Evolutionary conservation across 1,140 invertebrate species (phyloP), one percentile per base, ranked within the genome.

Genomic region (Nephila pilipes): DNA sequence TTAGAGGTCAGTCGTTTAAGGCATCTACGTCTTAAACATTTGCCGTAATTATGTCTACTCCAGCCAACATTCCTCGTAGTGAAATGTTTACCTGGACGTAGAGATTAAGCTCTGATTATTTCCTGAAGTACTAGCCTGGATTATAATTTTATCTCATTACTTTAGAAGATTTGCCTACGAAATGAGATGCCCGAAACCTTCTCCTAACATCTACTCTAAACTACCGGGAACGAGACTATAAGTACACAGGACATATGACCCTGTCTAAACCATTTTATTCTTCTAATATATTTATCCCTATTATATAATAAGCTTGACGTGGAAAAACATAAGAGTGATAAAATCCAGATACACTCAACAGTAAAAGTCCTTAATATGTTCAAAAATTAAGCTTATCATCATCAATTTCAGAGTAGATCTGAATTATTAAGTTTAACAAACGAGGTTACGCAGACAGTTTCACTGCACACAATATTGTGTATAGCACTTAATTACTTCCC

Each of bases 351-450:
- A 58, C 69, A 63, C 81, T 57, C 81, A 85, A 58, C 80, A 85
- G 60, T 92, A 85, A 91, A 83, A 69, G 81, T 54, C 80, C 89
- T 63, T 83, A 91, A 83, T 91, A 46, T 58, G 60, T 54, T 91
- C 89, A 91, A 91, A 91, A 91, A 91, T 92, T 85, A 92, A 85
- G 81, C 90, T 69, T 85, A 85, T 85, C 60, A 85, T 85, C 58
- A 92, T 92, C 90, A 38, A 92, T 92, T 92, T 85, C 55, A 85
- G 79, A 57, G 46, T 63, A 85, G 60, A 69, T 85, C 38, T 69
- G 79, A 85, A 85, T 85, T 92, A 92, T 85, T 90, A 90, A 90
- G 29, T 92, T 91, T 85, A 58, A 91, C 79, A 85, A 92, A 92
- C 81, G 46, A 58, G 81, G 80, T 85, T 85, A 85, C 25, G 55